These are phyloP conservation scores for Protophormia terraenovae DNA, from an alignment of 2,888 invertebrate species.

Conservation along the genomic window DNA sequence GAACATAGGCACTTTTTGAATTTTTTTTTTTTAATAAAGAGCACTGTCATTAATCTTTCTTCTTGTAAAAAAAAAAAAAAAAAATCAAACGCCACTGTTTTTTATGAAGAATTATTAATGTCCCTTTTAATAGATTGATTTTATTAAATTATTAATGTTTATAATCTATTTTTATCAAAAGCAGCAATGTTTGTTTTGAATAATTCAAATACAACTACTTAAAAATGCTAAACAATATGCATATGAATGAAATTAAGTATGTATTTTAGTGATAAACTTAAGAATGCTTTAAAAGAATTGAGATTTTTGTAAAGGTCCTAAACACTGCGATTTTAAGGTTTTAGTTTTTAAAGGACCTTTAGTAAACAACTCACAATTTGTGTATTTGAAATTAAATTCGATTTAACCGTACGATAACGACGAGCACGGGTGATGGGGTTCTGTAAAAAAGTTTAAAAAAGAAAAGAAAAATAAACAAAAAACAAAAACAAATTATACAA, in stretches of 20 bases:
- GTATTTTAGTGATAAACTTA: constrained; percentile 37
- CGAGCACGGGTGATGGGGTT: constrained; percentile 80
- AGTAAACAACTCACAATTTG: constrained; percentile 78
- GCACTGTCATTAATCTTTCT: too few relatives aligned
- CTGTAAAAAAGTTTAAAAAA: constrained; percentile 76
- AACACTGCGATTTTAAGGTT: constrained; percentile 31
- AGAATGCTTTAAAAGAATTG: constrained; percentile 37
- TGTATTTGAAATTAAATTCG: constrained; percentile 80
- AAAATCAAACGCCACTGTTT: too few relatives aligned
- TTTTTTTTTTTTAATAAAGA: too few relatives aligned
- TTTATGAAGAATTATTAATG: constrained; percentile 32
- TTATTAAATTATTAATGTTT: background rate
- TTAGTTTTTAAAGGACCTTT: constrained; percentile 59
- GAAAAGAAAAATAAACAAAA: constrained; percentile 54
- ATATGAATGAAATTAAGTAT: constrained; percentile 15
- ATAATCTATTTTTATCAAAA: constrained; percentile 34
- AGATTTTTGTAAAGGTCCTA: constrained; percentile 46
- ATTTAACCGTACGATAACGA: constrained; percentile 80
- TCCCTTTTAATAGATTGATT: background rate
- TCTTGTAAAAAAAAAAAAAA: too few relatives aligned
- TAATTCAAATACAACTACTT: constrained; percentile 49
- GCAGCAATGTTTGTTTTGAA: constrained; percentile 35
- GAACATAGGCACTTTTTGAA: too few relatives aligned
- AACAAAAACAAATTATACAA: constrained; percentile 60
- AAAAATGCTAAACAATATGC: constrained; percentile 37